Evolutionary conservation across 2,888 invertebrate species (phyloP), one percentile per base, ranked within the genome.

Genomic region (Eupithecia insigniata): DNA sequence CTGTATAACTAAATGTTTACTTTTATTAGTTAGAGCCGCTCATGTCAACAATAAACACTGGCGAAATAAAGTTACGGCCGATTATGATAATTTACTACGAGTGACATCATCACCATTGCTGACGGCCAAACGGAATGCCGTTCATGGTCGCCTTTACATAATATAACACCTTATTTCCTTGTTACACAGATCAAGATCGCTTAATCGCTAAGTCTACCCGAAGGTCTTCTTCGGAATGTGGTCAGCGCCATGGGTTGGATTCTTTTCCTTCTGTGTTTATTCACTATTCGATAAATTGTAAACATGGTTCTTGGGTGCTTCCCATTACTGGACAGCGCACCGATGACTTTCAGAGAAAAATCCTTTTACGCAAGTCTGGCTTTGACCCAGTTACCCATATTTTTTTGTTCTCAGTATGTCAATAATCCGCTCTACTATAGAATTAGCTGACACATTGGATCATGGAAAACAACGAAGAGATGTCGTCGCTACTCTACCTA

Each of bases 11-110:
- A 62, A 32, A 39, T 73, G 71, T 76, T 75, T 73, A 69, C 70
- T 75, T 75, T 62, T 79, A 75, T 74, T 76, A 76, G 73, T 76
- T 76, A 75, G 55, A 60, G 34, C 73, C 68, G 68, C 55, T 5
- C 26, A 55, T 70, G 72, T 79, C 73, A 75, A 78, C 78, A 76
- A 77, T 72, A 70, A 79, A 78, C 74, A 79, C 72, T 74, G 69
- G 70, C 73, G 75, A 77, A 74, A 78, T 77, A 74, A 64, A 72
- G 70, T 78, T 70, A 69, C 75, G 76, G 73, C 67, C 72, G 76
- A 85, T 87, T 88, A 90, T 87, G 87, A 80, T 89, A 90, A 91
- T 90, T 89, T 89, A 90, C 86, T 85, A 86, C 84, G 76, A 74
- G 80, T 91, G 90, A 92, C 88, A 89, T 91, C 92, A 89, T 90